A percentile compares a stretch with the other conserved stretches of the same genome.
phyloP scores from a whole-genome alignment of 2,797 vertebrate genomes.

The Pipistrellus nathusii region DNA sequence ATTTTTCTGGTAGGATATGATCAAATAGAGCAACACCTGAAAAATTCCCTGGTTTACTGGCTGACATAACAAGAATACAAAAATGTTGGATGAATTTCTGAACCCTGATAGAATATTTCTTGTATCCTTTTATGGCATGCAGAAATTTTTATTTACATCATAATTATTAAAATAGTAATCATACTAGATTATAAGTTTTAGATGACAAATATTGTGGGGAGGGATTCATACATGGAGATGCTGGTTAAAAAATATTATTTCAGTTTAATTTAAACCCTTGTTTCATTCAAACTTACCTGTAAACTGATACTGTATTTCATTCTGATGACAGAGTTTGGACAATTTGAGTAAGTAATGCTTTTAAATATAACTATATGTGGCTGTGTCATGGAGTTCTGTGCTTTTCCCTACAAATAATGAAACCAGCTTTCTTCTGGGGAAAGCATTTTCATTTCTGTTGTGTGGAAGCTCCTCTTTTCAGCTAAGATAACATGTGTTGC shows the following conservation, averaged over 20 bases:
- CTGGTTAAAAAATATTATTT: conserved; percentile 40
- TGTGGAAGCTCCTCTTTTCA: neutral
- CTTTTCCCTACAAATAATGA: neutral
- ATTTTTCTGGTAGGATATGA: neutral
- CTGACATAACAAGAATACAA: neutral
- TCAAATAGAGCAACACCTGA: neutral
- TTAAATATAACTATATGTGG: neutral
- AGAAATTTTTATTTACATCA: neutral
- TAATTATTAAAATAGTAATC: neutral
- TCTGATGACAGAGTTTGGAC: neutral
- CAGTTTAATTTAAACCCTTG: neutral
- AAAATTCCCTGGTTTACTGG: neutral
- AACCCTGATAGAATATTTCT: neutral
- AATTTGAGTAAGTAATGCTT: neutral
- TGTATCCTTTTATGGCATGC: neutral
- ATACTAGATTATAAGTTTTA: conserved; percentile 20
- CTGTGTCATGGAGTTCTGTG: neutral
- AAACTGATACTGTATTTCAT: neutral
- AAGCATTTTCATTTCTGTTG: neutral
- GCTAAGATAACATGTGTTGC: neutral
- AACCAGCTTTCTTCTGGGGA: neutral
- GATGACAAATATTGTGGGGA: neutral
- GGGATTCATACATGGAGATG: neutral
- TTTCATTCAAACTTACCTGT: neutral
- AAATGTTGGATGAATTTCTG: neutral